phyloP scores from a whole-genome alignment of 2,113 vertebrate species.

The Anser brachyrhynchus region DNA sequence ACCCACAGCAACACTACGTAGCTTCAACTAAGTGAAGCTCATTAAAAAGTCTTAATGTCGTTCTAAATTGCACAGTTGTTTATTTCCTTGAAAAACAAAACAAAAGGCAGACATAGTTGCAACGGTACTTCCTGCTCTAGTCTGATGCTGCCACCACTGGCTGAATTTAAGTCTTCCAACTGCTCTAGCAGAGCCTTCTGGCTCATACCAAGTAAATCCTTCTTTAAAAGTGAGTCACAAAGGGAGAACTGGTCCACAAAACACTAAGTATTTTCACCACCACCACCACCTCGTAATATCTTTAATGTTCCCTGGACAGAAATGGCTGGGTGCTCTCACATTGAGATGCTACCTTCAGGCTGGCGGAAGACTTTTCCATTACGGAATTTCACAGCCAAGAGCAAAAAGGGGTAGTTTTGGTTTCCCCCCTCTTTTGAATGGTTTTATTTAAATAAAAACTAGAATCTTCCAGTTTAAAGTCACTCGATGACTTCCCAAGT shows the following conservation, averaged over 20 bases:
- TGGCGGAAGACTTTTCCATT: neutral
- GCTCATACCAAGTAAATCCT: neutral
- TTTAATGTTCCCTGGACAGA: neutral
- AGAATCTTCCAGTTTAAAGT: neutral
- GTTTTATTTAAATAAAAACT: neutral
- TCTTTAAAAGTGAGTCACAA: neutral
- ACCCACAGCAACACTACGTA: neutral
- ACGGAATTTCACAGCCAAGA: neutral
- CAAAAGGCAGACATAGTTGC: neutral
- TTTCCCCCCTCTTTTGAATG: neutral
- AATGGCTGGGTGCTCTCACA: neutral
- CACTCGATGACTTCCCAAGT: neutral
- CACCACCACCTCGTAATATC: neutral
- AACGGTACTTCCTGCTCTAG: neutral
- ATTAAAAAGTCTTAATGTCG: neutral
- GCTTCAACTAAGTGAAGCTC: neutral
- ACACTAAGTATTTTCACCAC: neutral
- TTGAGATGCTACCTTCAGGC: neutral
- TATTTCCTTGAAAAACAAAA: neutral
- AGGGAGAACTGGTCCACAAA: neutral
- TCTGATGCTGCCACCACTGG: fast-evolving
- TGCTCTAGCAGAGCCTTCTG: neutral
- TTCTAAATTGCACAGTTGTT: neutral
- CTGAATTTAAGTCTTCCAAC: neutral
- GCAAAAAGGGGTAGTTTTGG: neutral